Conservation (phyloP, 2,113 vertebrate genomes). For the Tor tambroides region DNA sequence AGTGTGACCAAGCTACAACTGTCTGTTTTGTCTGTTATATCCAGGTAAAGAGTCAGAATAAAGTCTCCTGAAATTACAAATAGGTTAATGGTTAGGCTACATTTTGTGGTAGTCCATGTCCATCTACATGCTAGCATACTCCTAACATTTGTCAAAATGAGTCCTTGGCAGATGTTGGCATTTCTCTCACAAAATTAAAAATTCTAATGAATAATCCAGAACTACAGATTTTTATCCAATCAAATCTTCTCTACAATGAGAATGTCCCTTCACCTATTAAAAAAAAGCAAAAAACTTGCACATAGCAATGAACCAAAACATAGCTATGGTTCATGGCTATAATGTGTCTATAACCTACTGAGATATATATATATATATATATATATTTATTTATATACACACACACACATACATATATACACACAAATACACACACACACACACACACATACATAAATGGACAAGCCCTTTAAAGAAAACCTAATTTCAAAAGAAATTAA, state of each 20-base stretch:
- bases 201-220: not conserved
- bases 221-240: not conserved
- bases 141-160: not conserved
- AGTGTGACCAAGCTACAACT: not conserved
- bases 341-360: not conserved
- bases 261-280: not conserved
- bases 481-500: too few relatives aligned
- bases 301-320: not conserved
- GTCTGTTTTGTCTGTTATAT: not conserved
- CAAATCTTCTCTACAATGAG: not conserved
- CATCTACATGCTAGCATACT: not conserved
- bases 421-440: too few relatives aligned
- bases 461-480: not conserved
- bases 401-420: too few relatives aligned
- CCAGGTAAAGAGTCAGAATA: not conserved
- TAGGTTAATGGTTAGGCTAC: too few relatives aligned
- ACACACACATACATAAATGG: too few relatives aligned
- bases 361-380: too few relatives aligned
- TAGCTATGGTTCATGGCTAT: not conserved
- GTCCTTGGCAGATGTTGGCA: not conserved
- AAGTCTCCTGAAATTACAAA: not conserved
- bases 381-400: too few relatives aligned
- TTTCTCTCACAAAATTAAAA: not conserved
- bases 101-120: not conserved
- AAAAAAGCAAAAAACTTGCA: not conserved